Base-by-base conservation (phyloP, 2,888 invertebrate species). In the Euphydryas editha region DNA sequence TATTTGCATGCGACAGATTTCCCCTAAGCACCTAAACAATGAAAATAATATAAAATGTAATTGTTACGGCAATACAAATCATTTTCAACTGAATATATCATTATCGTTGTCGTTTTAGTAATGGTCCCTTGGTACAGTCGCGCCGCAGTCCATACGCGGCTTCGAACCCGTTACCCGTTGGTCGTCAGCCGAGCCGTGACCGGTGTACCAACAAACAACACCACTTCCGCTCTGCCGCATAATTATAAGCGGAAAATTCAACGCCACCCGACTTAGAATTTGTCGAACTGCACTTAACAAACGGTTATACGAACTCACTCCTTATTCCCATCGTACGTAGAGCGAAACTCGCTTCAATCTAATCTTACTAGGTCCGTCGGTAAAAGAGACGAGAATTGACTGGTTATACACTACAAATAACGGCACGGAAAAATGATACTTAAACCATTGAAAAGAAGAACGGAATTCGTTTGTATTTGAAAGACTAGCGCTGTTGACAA, bases 201-300 rank as follows among this genome's bases (percentile, higher is more conserved):
- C 73, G 67, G 90, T 83, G 81, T 90, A 80, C 83, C 82, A 90
- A 92, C 86, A 82, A 86, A 71, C 72, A 68, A 79, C 75, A 80
- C 82, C 86, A 87, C 90, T 91, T 92, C 92, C 92, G 90, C 80
- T 85, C 85, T 78, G 76, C 81, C 36, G 81, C 84, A 87, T 88
- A 86, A 90, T 91, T 90, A 92, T 86, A 88, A 86, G 88, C 87
- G 85, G 86, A 88, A 88, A 90, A 90, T 85, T 87, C 85, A 89
- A 88, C 81, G 84, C 85, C 81, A 84, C 85, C 86, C 61, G 51
- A 62, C 66, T 57, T 62, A 66, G 67, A 62, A 61, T 59, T 51
- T 62, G 46, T 59, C 59, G 63, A 56, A 39, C 24, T 17, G 51
- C 62, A 39, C 56, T 49, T 24, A 4, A 18, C 8, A 66, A 39